These are phyloP conservation scores for Colistium nudipinnis DNA, from an alignment of 2,113 vertebrate genomes.

Conservation along the genomic window DNA sequence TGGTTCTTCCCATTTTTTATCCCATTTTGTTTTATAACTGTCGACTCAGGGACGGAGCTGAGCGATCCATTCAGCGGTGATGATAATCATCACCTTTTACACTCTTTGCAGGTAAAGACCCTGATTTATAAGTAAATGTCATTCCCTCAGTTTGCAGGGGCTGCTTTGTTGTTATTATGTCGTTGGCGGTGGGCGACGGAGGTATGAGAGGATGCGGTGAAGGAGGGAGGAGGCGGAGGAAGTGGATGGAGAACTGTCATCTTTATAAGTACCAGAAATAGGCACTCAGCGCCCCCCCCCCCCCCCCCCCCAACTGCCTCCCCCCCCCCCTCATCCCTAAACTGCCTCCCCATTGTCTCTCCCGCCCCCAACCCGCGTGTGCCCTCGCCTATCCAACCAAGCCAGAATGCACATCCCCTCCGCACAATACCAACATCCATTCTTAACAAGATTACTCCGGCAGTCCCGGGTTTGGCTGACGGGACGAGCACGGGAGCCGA, in stretches of 20 bases:
- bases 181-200: conserved; percentile 9
- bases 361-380: conserved; percentile 70
- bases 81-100: conserved; percentile 72
- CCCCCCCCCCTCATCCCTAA: conserved; percentile 42
- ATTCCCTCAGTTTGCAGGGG: conserved; percentile 54
- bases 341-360: conserved; percentile 69
- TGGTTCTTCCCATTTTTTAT: conserved; percentile 28
- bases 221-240: conserved; percentile 32
- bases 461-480: conserved; percentile 78
- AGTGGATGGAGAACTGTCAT: conserved; percentile 58
- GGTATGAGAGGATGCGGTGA: background rate
- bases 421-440: conserved; percentile 79
- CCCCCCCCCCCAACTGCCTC: conserved; percentile 67
- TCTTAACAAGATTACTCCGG: conserved; percentile 80
- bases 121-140: conserved; percentile 66
- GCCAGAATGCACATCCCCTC: conserved; percentile 73
- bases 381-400: conserved; percentile 65
- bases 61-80: conserved; percentile 45
- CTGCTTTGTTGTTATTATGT: conserved; percentile 66
- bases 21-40: conserved; percentile 26
- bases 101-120: conserved; percentile 60
- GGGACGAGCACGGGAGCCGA: conserved; percentile 64
- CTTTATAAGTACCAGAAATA: conserved; percentile 77
- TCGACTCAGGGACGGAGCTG: conserved; percentile 63
- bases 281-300: conserved; percentile 37